Conservation (phyloP, 2,113 vertebrate genomes). For the Kryptolebias marmoratus region DNA sequence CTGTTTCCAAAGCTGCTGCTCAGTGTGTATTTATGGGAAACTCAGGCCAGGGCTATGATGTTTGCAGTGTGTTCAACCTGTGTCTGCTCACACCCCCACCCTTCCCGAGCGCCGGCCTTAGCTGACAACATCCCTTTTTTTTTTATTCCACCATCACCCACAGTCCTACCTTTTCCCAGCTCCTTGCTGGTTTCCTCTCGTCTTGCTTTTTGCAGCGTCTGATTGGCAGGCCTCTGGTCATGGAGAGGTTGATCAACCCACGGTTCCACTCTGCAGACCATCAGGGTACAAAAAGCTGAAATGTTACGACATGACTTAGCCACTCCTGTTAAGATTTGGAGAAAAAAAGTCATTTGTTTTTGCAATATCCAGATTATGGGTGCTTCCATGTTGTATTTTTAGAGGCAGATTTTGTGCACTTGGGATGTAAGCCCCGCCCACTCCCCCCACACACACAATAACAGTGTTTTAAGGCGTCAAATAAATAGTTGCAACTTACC, state of each 20-base stretch:
- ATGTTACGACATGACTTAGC: too few relatives aligned
- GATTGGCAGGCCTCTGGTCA: constrained; percentile 21
- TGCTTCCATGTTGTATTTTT: too few relatives aligned
- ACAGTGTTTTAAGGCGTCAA: too few relatives aligned
- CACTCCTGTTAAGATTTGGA: too few relatives aligned
- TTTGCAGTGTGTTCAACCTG: constrained; percentile 57
- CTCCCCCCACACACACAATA: too few relatives aligned
- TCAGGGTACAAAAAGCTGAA: neutral
- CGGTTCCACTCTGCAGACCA: neutral
- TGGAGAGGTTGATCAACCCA: constrained; percentile 28
- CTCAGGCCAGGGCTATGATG: constrained; percentile 57
- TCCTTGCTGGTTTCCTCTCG: constrained; percentile 20
- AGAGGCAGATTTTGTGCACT: too few relatives aligned
- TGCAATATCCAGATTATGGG: too few relatives aligned
- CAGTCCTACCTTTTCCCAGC: constrained; percentile 2
- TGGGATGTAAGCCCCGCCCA: too few relatives aligned
- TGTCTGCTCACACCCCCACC: constrained; percentile 45
- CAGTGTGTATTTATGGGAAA: constrained; percentile 51
- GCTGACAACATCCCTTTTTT: constrained; percentile 11
- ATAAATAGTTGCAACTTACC: too few relatives aligned
- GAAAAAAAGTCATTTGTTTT: too few relatives aligned
- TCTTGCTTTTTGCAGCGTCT: constrained; percentile 50
- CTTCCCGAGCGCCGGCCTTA: constrained; percentile 38
- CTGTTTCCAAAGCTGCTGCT: neutral
- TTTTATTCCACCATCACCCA: constrained; percentile 5